Base-by-base conservation (phyloP, 2,888 invertebrate genomes). In the Sesia bembeciformis region DNA sequence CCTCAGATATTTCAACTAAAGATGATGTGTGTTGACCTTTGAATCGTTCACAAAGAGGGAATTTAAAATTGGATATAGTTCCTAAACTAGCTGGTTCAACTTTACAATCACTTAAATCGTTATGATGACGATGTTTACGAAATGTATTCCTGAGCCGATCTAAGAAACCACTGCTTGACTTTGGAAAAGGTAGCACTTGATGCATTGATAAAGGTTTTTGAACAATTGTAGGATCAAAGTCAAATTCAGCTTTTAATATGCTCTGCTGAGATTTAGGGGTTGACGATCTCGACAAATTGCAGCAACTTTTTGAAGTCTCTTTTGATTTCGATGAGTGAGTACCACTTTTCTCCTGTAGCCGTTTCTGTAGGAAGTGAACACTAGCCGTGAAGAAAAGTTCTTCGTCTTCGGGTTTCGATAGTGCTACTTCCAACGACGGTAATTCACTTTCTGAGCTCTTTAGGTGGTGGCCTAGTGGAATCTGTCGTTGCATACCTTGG, bases 171-270 rank as follows among this genome's bases (percentile, higher is more conserved):
- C 73, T 66, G 53, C 68, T 77, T 1, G 79, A 70, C 63, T 83
- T 86, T 3, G 87, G 87, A 58, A 78, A 85, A 3, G 85, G 84
- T 51, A 88, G 62, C n/a, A 88, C 70, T 74, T 85, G 80, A 51
- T 77, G 70, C 77, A 87, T 84, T 4, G 82, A 74, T 38, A 87
- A 62, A 8, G 74, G 46, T 46, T 7, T 46, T 23, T 8, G 23
- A 46, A 46, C n/a, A 23, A 3, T 23, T 23, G 23, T 23, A 23
- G 23, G 23, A 23, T 23, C 23, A 23, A 23, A 23, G 23, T 23
- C 23, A 50, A 38, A 51, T 40, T 59, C 54, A 53, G 53, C 53
- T 46, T 57, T 56, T 59, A 41, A n/a, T n/a, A n/a, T 23, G 23
- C 7, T 49, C 4, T 23, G 40, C n/a, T 54, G 54, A 57, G 57